Percentiles rank a stretch among this genome's conserved stretches.
phyloP scores from a whole-genome alignment of 2,888 invertebrate species.

The Macrosoma leucophasiata region DNA sequence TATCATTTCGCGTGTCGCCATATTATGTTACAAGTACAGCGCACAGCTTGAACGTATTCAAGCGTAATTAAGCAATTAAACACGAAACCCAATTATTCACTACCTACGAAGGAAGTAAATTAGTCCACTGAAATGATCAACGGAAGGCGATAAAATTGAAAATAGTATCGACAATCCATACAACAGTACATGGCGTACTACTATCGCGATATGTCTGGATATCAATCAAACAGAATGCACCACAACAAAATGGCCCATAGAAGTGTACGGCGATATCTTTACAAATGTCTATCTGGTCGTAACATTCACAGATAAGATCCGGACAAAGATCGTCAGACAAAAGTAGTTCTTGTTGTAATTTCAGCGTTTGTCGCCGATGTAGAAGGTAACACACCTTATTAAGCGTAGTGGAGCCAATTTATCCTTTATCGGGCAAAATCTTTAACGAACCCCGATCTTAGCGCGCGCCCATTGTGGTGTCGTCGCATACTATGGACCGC shows the following conservation, averaged over 20 bases:
- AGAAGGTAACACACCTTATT: conserved; percentile 15
- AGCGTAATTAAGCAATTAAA: conserved; percentile 55
- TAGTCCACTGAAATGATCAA: conserved; percentile 18
- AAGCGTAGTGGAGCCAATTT: conserved; percentile 47
- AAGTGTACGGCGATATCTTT: not conserved
- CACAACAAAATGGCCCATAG: conserved; percentile 1
- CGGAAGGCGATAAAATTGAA: conserved; percentile 25
- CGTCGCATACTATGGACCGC: conserved; percentile 43
- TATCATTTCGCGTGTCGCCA: conserved; percentile 52
- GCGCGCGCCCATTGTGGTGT: conserved; percentile 59
- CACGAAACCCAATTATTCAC: conserved; percentile 35
- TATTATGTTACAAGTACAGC: conserved; percentile 52
- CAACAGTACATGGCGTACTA: too few species aligned
- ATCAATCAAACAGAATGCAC: not conserved
- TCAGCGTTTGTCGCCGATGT: conserved; percentile 14
- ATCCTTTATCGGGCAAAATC: conserved; percentile 59
- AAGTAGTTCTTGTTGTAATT: too few species aligned
- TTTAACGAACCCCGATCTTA: conserved; percentile 42
- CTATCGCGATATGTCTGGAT: not conserved
- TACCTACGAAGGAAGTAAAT: conserved; percentile 22
- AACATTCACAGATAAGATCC: conserved; percentile 1
- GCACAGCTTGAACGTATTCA: conserved; percentile 39
- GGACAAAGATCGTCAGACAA: conserved; percentile 7
- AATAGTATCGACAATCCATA: not conserved
- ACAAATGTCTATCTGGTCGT: conserved; percentile 1